Percentiles rank a stretch among this genome's conserved stretches.
These are phyloP conservation scores for Tetranychus piercei DNA, from an alignment of 2,888 invertebrate species.

Conservation along the genomic window DNA sequence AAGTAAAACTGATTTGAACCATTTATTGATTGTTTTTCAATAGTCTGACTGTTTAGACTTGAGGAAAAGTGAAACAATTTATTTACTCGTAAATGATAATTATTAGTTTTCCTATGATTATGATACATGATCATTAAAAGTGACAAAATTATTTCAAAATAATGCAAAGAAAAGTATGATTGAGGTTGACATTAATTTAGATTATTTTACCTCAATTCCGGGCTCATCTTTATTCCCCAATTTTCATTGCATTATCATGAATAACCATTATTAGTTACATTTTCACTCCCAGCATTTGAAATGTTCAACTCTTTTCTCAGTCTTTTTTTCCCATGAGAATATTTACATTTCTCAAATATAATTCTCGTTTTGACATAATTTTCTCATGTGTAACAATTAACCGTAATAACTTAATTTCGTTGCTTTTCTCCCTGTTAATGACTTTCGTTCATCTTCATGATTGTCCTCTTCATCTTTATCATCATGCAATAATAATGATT, in stretches of 20 bases:
- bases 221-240: not conserved
- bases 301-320: not conserved
- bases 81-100: too few species aligned
- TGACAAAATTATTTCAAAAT: too few species aligned
- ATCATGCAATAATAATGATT: not conserved
- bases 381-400: conserved; percentile 1
- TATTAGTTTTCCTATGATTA: too few species aligned
- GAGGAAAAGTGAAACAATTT: too few species aligned
- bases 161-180: too few species aligned
- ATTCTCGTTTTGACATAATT: not conserved
- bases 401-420: not conserved
- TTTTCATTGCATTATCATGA: not conserved
- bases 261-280: not conserved
- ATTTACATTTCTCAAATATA: not conserved
- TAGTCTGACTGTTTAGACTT: too few species aligned
- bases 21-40: too few species aligned
- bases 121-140: too few species aligned
- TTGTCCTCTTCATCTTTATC: too few species aligned
- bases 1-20: too few species aligned
- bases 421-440: not conserved
- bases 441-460: not conserved
- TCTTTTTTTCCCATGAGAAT: not conserved
- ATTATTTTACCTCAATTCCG: not conserved
- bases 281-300: not conserved
- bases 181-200: too few species aligned